Conservation (phyloP, 2,113 vertebrate genomes). For the Embiotoca jacksoni region DNA sequence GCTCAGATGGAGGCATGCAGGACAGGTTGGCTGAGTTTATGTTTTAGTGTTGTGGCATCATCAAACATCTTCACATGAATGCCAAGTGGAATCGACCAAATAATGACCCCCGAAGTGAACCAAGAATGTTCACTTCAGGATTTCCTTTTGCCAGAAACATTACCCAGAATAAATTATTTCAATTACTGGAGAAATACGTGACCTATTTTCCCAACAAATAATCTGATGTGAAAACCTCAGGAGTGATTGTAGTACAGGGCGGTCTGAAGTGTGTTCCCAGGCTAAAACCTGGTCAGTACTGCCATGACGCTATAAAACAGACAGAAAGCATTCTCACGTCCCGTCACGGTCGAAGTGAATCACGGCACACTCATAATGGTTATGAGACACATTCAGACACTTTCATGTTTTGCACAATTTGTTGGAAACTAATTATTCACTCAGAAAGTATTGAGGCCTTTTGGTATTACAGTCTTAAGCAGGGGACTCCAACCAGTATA, state of each 20-base stretch:
- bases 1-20: slow-evolving; percentile 58
- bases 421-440: too few species aligned
- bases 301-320: neutral
- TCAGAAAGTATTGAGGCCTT: too few species aligned
- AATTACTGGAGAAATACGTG: slow-evolving; percentile 14
- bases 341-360: neutral
- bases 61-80: slow-evolving; percentile 25
- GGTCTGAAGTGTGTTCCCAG: neutral
- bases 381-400: too few species aligned
- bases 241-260: neutral
- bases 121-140: slow-evolving; percentile 11
- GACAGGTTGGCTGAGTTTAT: slow-evolving; percentile 22
- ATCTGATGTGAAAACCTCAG: slow-evolving; percentile 17
- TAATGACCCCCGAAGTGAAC: slow-evolving; percentile 4
- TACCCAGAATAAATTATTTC: slow-evolving; percentile 16
- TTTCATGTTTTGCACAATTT: too few species aligned
- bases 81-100: slow-evolving; percentile 27
- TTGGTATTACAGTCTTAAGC: too few species aligned
- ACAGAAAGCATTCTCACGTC: neutral
- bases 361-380: too few species aligned
- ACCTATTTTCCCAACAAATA: slow-evolving; percentile 37
- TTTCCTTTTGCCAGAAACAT: slow-evolving; percentile 9
- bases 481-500: too few species aligned
- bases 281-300: neutral
- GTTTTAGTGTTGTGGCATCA: slow-evolving; percentile 10